These are phyloP conservation scores for Calephelis nemesis DNA, from an alignment of 1,140 invertebrate species.

Conservation along the genomic window DNA sequence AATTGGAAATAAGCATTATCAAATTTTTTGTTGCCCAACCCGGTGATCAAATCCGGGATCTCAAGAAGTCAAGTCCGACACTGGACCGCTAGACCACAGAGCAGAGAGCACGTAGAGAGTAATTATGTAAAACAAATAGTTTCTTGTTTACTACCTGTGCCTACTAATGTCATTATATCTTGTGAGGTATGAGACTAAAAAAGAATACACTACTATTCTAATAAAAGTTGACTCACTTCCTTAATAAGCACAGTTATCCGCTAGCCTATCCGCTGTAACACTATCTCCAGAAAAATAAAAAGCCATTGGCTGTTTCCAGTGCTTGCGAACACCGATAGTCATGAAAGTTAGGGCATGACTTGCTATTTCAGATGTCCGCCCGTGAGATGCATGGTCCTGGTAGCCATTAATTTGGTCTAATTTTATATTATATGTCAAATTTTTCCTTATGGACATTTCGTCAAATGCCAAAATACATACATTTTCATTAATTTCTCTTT, in stretches of 20 bases:
- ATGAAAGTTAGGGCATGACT: constrained; percentile 6
- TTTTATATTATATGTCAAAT: constrained; percentile 29
- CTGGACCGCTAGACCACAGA: too few species aligned
- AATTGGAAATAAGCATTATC: too few species aligned
- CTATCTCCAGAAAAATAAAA: background rate
- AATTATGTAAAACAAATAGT: too few species aligned
- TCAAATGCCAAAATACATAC: constrained; percentile 31
- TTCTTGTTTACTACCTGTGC: too few species aligned
- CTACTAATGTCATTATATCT: too few species aligned
- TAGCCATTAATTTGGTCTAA: constrained; percentile 30
- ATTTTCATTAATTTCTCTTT: constrained; percentile 15
- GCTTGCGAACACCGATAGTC: background rate
- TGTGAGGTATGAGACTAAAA: too few species aligned
- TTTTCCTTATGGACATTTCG: constrained; percentile 37
- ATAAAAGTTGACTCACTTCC: background rate
- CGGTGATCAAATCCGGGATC: too few species aligned
- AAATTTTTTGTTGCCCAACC: too few species aligned
- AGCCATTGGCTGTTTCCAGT: background rate
- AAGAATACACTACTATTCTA: background rate
- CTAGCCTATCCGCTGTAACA: background rate
- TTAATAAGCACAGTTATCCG: background rate
- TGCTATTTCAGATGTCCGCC: background rate
- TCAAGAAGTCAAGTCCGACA: too few species aligned
- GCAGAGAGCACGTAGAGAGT: too few species aligned
- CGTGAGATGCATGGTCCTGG: constrained; percentile 27